phyloP scores from a whole-genome alignment of 2,888 invertebrate genomes.

The Lordiphosa fenestrarum region DNA sequence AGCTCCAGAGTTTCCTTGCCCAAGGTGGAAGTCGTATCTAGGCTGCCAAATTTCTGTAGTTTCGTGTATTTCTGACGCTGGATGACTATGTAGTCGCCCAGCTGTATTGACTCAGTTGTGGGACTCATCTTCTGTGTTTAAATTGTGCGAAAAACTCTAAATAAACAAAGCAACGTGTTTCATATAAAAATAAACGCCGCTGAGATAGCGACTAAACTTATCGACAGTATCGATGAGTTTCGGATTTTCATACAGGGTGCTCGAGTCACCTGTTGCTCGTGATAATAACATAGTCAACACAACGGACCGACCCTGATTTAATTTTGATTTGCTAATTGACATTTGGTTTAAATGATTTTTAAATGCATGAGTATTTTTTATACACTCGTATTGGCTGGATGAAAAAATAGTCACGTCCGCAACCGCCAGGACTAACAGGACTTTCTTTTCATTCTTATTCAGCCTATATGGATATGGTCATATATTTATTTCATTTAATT shows the following conservation, averaged over 20 bases:
- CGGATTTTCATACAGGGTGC: not conserved
- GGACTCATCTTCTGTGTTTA: conserved; percentile 29
- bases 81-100: conserved; percentile 88
- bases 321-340: no score
- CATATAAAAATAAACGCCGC: conserved; percentile 26
- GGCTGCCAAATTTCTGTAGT: conserved; percentile 86
- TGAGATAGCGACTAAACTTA: not conserved
- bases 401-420: no score
- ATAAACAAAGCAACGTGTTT: conserved; percentile 32
- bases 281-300: no score
- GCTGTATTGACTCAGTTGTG: conserved; percentile 80
- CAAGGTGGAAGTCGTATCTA: conserved; percentile 84
- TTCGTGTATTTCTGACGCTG: conserved; percentile 90
- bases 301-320: no score
- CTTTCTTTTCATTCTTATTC: no score
- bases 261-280: not conserved
- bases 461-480: no score
- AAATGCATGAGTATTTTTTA: no score
- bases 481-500: no score
- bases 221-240: not conserved
- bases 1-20: conserved; percentile 87
- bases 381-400: no score
- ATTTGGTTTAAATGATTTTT: no score
- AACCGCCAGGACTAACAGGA: no score
- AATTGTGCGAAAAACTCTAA: conserved; percentile 8